phyloP scores from a whole-genome alignment of 2,797 vertebrate genomes.

The Pogonophryne albipinna region DNA sequence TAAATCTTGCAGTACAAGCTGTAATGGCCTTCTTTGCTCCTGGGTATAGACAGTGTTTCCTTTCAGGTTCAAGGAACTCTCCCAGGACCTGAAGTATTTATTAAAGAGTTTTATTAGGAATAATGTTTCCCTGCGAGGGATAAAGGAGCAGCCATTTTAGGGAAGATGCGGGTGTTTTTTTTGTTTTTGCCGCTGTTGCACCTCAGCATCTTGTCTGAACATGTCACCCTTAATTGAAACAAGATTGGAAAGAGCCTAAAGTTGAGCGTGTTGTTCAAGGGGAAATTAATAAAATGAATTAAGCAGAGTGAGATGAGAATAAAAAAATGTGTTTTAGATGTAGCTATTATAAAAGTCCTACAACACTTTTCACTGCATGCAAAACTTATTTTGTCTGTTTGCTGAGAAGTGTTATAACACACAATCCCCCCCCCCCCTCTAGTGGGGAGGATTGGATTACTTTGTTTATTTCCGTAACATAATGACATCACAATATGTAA shows the following conservation, averaged over 20 bases:
- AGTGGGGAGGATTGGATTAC: too few relatives aligned
- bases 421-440: too few relatives aligned
- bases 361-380: slow-evolving; percentile 7
- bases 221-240: slow-evolving; percentile 78
- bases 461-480: too few relatives aligned
- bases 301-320: slow-evolving; percentile 23
- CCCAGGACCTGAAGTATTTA: slow-evolving; percentile 84
- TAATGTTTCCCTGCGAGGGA: slow-evolving; percentile 78
- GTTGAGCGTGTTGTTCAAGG: slow-evolving; percentile 48
- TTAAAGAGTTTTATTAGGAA: slow-evolving; percentile 87
- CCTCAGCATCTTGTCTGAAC: slow-evolving; percentile 41
- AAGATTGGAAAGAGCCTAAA: slow-evolving; percentile 54
- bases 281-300: slow-evolving; percentile 27
- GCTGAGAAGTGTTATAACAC: background rate
- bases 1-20: slow-evolving; percentile 97
- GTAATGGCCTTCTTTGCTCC: slow-evolving; percentile 96
- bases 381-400: slow-evolving; percentile 1
- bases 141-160: slow-evolving; percentile 48
- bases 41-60: slow-evolving; percentile 89
- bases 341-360: slow-evolving; percentile 22
- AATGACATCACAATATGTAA: too few relatives aligned
- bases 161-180: slow-evolving; percentile 13
- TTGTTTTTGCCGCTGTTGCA: slow-evolving; percentile 25
- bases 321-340: slow-evolving; percentile 17
- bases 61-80: slow-evolving; percentile 90